A percentile compares a stretch with the other conserved stretches of the same genome.
These are phyloP conservation scores for Lamellibrachia satsuma DNA, from an alignment of 2,888 invertebrate species.

Conservation along the genomic window DNA sequence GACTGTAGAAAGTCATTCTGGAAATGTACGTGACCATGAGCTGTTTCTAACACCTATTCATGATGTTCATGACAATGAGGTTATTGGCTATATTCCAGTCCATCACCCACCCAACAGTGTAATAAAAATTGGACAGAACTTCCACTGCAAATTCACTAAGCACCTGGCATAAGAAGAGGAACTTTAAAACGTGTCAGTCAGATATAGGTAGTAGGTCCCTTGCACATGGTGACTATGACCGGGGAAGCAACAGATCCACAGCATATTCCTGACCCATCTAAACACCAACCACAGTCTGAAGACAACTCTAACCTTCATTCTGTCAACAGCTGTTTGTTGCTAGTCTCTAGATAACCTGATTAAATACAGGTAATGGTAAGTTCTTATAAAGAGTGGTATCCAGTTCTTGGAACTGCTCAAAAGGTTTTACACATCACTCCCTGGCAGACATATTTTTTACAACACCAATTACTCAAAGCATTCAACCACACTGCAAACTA, in stretches of 20 bases:
- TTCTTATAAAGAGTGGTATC: no score
- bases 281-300: not conserved
- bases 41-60: not conserved
- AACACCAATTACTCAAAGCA: no score
- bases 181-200: not conserved
- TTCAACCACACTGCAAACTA: no score
- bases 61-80: not conserved
- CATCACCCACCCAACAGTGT: not conserved
- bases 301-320: not conserved
- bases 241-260: no score
- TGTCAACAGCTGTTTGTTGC: not conserved
- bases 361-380: not conserved
- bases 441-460: no score
- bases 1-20: not conserved
- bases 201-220: no score
- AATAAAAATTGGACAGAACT: not conserved
- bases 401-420: no score
- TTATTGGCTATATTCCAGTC: not conserved
- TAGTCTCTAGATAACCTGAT: not conserved
- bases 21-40: not conserved
- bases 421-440: no score
- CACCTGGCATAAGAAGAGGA: not conserved
- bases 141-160: not conserved
- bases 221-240: no score
- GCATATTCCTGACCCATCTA: no score